Percentiles rank a stretch among this genome's conserved stretches.
phyloP scores from a whole-genome alignment of 2,888 invertebrate species.

The Drosophila emarginata region DNA sequence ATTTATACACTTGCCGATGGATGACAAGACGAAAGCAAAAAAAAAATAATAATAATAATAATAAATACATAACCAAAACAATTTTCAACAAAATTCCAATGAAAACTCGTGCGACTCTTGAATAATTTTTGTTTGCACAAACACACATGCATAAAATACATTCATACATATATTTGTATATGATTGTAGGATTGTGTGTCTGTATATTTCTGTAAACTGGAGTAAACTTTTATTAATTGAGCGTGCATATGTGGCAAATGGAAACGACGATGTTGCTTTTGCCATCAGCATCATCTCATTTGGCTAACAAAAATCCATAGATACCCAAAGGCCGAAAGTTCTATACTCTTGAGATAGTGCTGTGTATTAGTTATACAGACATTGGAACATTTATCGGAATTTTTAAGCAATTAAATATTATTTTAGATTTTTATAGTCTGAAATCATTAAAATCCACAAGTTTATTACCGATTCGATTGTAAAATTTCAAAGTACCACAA shows the following conservation, averaged over 20 bases:
- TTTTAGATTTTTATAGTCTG: no score
- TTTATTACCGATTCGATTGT: no score
- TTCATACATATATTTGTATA: background rate
- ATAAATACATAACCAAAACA: conserved; percentile 37
- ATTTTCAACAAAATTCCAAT: conserved; percentile 52
- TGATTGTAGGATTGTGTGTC: conserved; percentile 19
- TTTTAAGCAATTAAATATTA: no score
- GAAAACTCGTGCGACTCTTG: conserved; percentile 52
- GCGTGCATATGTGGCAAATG: conserved; percentile 21
- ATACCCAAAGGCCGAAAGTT: background rate
- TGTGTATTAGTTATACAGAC: background rate
- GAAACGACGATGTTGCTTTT: background rate
- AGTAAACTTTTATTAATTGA: conserved; percentile 70
- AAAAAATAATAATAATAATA: no score
- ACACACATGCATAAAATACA: background rate
- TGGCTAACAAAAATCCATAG: background rate
- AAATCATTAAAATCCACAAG: no score
- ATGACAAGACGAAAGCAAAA: conserved; percentile 49
- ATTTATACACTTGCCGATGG: conserved; percentile 19
- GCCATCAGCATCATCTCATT: conserved; percentile 6
- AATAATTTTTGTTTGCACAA: conserved; percentile 26
- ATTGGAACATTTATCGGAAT: no score
- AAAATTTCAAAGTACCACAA: no score
- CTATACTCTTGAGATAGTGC: background rate
- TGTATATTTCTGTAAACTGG: conserved; percentile 50